Base-by-base conservation (phyloP, 2,888 invertebrate genomes). In the Trissolcus brochymenae region DNA sequence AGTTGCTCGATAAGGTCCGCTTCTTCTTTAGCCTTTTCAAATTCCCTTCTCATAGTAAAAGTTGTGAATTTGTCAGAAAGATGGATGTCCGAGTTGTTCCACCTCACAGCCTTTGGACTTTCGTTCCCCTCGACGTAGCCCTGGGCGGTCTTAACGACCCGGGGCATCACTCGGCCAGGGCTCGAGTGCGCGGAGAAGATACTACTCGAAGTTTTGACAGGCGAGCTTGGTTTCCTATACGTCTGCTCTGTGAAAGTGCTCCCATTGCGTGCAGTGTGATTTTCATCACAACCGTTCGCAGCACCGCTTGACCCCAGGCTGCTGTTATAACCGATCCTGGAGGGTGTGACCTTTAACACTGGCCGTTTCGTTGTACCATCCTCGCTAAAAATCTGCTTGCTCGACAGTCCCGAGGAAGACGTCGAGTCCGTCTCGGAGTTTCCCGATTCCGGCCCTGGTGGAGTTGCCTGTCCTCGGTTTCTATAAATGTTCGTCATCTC, bases 11-110 rank as follows among this genome's bases (percentile, higher is more conserved):
- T 92, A 82, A 97, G 90, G 86, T 96, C 96, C 6, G 93, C 93
- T 88, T 97, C 97, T 88, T 97, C 97, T 87, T 95, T 94, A 84
- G 96, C 96, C 84, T 95, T 95, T 87, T 97, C 96, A 80, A 96
- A 95, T 89, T 97, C 97, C 81, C 97, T 91, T 84, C 96, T 93
- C 94, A 97, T 96, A 0, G 97, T 97, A 88, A 97, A 97, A 86
- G 73, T 55, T 6, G 95, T 95, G 83, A 96, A 92, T 87, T 95
- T 95, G 81, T 95, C 95, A 0, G 92, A 90, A 49, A 92, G 90
- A 6, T 68, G 57, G 16, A 67, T 21, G 41, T 70, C 70, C n/a
- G 92, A 89, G 83, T 93, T 93, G 83, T 93, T 94, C 95, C 95
- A 93, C 79, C 90, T 88, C 21, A 85, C 80, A 2, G 87, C 83